Evolutionary conservation across 2,113 vertebrate species (phyloP), one percentile per base, ranked within the genome.

Genomic region (Ptilonorhynchus violaceus): DNA sequence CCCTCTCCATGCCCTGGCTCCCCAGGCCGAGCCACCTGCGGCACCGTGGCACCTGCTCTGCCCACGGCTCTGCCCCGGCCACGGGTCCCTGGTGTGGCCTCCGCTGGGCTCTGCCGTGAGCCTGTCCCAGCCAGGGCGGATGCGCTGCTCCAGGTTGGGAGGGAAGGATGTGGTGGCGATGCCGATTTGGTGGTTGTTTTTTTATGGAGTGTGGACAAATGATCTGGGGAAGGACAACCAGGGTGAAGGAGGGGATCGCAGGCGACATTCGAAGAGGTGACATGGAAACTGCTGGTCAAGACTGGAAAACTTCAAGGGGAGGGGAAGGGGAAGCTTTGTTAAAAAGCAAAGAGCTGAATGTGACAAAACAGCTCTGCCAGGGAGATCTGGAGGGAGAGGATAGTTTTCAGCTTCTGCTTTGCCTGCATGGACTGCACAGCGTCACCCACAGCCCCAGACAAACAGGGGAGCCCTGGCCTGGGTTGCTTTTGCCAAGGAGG

Each of bases 31-130:
- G 47, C 23, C 77, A 21, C 23, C 15, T 5, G 52, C 8, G 24
- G 60, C 47, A 35, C 41, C 1, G 4, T 16, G 49, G 53, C 41
- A 23, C 63, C 47, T 19, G 56, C 42, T 44, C 7, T 62, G 13
- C 80, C 42, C 49, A 13, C 0, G 3, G n/a, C 55, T 35, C 25
- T 22, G n/a, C 55, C 49, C 49, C 2, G 1, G 67, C 39, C 58
- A 23, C 2, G 0, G 63, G 14, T 4, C 37, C 46, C 69, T 7
- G 1, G 3, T 2, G 19, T 1, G 3, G 41, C 47, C 63, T 69
- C 24, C 1, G 1, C 50, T 17, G 47, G 14, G 58, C 68, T 87
- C 33, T 69, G 59, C 77, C 1, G 4, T 8, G 19, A 82, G 50
- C 27, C 44, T 0, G 0, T 24, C 53, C 89, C 76, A 56, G 66